Evolutionary conservation across 2,888 invertebrate genomes (phyloP), one percentile per base, ranked within the genome.

Genomic region (Stenoptilia bipunctidactyla): DNA sequence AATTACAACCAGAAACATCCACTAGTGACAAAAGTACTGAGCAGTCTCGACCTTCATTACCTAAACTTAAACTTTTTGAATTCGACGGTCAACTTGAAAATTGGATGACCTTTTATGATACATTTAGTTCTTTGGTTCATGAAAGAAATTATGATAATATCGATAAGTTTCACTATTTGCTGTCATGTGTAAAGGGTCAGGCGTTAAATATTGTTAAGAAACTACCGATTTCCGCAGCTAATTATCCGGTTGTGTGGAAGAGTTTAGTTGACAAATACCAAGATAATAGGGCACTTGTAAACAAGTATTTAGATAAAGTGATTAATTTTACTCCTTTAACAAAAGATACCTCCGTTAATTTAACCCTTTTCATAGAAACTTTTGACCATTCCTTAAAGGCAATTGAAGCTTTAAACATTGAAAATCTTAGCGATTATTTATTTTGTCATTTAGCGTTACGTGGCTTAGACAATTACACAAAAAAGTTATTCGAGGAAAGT

Each of bases 121-220:
- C 37, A 1, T 41, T 37, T 27, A n/a, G 2, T 6, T 15, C 15
- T 15, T 38, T 41, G 9, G 20, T 41, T 15, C 34, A 41, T 27
- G 10, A 14, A 13, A 34, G 36, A 13, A 14, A 15, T 13, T 15
- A 25, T 1, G 15, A 36, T 25, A 27, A 15, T 20, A 37, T 40
- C 2, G 40, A 40, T 14, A 37, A 40, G 20, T 40, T 34, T 25
- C 30, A 40, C 37, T 40, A 37, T 37, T 34, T 40, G 14, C 34
- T 40, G 27, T 37, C 40, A 14, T 15, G 13, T 10, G 37, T 40
- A 6, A 37, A 15, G 12, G 40, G 40, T 8, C 14, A 36, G 5
- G 40, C 40, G 27, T 15, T 40, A 6, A 15, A 27, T 2, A 34
- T 40, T 25, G 37, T 37, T 1, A 40, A 34, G 12, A 34, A 30